Evolutionary conservation across 1,140 invertebrate species (phyloP).

Genomic region (Pentalonia nigronervosa): DNA sequence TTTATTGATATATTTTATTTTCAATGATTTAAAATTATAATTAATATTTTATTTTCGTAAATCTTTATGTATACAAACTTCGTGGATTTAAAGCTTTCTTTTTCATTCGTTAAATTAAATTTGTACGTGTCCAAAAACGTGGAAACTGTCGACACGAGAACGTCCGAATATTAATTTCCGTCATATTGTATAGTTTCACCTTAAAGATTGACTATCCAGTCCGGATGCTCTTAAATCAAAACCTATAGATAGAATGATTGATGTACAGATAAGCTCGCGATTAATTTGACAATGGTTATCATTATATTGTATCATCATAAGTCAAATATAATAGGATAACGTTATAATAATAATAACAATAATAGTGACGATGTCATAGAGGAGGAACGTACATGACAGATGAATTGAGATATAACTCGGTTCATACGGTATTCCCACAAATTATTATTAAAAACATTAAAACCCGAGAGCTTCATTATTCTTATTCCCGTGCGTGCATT

Average conservation of each 20-base stretch:
- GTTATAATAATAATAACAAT: background rate
- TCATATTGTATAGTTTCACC: background rate
- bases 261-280: background rate
- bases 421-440: no score
- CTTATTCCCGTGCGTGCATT: background rate
- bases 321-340: background rate
- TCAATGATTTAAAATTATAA: background rate
- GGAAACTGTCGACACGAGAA: background rate
- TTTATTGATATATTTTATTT: background rate
- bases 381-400: background rate
- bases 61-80: background rate
- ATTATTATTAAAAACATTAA: conserved; percentile 22
- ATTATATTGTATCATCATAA: background rate
- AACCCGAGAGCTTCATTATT: background rate
- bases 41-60: background rate
- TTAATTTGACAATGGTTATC: background rate
- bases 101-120: background rate
- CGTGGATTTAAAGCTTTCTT: background rate
- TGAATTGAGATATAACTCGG: background rate
- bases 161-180: background rate
- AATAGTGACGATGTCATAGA: background rate
- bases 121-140: background rate
- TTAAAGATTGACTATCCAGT: background rate
- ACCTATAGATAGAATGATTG: conserved; percentile 1
- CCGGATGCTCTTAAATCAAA: background rate